Evolutionary conservation across 2,888 invertebrate genomes (phyloP).

Genomic region (Spodoptera littoralis): DNA sequence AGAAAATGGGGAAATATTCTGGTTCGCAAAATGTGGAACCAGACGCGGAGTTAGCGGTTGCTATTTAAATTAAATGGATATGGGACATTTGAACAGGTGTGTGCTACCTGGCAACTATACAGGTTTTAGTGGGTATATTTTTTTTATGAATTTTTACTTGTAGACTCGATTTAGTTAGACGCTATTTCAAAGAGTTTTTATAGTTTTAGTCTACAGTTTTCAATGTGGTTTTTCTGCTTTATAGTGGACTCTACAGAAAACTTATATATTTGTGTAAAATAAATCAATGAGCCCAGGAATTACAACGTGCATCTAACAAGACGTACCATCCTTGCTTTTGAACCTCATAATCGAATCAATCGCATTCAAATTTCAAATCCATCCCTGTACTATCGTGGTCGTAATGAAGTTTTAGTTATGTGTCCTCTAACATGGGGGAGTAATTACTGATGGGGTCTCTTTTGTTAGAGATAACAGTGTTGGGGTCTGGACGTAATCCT

Average conservation of each 20-base stretch:
- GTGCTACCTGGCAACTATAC: too few species aligned
- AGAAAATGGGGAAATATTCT: slow-evolving; percentile 62
- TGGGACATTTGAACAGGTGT: neutral
- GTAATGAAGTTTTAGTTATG: slow-evolving; percentile 75
- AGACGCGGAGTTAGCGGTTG: slow-evolving; percentile 41
- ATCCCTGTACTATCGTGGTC: slow-evolving; percentile 47
- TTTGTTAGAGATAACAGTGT: slow-evolving; percentile 71
- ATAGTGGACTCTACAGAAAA: too few species aligned
- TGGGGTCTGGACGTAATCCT: slow-evolving; percentile 57
- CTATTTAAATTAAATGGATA: slow-evolving; percentile 14
- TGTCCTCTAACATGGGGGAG: slow-evolving; percentile 66
- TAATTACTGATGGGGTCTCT: slow-evolving; percentile 79
- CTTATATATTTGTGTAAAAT: too few species aligned
- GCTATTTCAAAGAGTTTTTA: too few species aligned
- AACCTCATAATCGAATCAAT: neutral
- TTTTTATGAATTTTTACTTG: too few species aligned
- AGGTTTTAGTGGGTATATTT: too few species aligned
- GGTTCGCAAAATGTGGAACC: slow-evolving; percentile 46
- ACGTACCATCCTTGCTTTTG: too few species aligned
- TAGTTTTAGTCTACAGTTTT: too few species aligned
- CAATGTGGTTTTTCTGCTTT: too few species aligned
- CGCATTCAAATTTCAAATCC: slow-evolving; percentile 7
- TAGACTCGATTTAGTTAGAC: too few species aligned
- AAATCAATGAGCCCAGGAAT: too few species aligned
- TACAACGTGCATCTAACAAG: too few species aligned